These are phyloP conservation scores for Listronotus bonariensis DNA, from an alignment of 1,140 invertebrate species.

Conservation along the genomic window DNA sequence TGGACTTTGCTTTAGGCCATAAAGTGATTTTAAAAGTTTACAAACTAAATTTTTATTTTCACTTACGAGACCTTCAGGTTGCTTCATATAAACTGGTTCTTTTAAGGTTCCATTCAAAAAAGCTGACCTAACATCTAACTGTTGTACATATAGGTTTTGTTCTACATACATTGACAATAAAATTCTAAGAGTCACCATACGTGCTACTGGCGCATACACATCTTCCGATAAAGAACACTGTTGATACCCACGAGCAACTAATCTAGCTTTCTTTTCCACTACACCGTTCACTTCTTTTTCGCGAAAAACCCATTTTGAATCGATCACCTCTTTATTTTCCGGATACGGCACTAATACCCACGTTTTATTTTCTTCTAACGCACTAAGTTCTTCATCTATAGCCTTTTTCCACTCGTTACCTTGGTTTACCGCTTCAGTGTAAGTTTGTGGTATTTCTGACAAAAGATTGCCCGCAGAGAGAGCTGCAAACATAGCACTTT, in stretches of 20 bases:
- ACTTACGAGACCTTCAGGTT: conserved; percentile 7
- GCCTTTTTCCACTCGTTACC: too few relatives aligned
- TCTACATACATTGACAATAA: conserved; percentile 15
- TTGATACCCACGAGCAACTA: conserved; percentile 7
- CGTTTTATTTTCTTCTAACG: too few relatives aligned
- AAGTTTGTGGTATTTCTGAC: too few relatives aligned
- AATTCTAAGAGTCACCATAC: conserved; percentile 15
- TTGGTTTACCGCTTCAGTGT: too few relatives aligned
- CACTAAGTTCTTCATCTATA: too few relatives aligned
- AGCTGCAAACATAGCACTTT: too few relatives aligned
- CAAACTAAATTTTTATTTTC: conserved; percentile 13
- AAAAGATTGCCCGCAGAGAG: too few relatives aligned
- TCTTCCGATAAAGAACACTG: conserved; percentile 41
- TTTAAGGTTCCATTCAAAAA: too few relatives aligned
- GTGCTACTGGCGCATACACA: conserved; percentile 18
- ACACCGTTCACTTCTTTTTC: neutral
- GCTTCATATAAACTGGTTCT: conserved; percentile 21
- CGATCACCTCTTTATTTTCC: too few relatives aligned
- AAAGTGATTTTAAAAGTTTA: conserved; percentile 30
- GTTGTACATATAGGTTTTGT: too few relatives aligned
- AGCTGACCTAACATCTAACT: too few relatives aligned
- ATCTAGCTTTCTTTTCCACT: neutral
- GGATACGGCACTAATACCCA: too few relatives aligned
- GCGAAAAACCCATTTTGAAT: conserved; percentile 1
- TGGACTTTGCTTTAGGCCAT: conserved; percentile 48